Evolutionary conservation across 2,888 invertebrate genomes (phyloP), one percentile per base, ranked within the genome.

Genomic region (Brachypalpus laphriformis): DNA sequence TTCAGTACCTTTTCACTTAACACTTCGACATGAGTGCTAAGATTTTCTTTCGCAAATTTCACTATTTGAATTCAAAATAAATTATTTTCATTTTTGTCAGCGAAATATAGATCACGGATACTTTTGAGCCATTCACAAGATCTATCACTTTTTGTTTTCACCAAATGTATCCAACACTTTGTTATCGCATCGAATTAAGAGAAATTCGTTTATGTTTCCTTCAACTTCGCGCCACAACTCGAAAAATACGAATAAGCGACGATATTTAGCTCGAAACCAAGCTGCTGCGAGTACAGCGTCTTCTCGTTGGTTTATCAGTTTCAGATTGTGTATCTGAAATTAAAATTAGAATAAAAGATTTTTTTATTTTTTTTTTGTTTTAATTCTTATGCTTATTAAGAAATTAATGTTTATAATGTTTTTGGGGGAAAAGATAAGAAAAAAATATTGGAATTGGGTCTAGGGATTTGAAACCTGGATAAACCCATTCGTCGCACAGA

Each of bases 21-120:
- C 61, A 66, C 72, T 37, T 47, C 54, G 11, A 28, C 45, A 65
- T 63, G 1, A 28, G 47, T 34, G 45, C 68, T 40, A 40, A 71
- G 71, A 20, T 37, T 77, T 37, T 54, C 18, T 40, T 11, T 22
- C 31, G 22, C 37, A 51, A 5, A 7, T 3, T 31, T 65, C 31
- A 51, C 22, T 81, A 85, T 66, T 85, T 85, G 8, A 85, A 85
- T 65, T 81, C 85, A 56, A 85, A 85, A 40, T 81, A 81, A 75
- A 85, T 81, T 16, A 66, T 49, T 81, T 80, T 80, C 80, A 85
- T 85, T 63, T 74, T 80, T 76, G 45, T 74, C 49, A 61, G 8
- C 1, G 22, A 59, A 59, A 8, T 4, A 34, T 8, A 9, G 31
- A 59, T 54, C 51, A 78, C 25, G 16, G 14, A 42, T 56, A 47